Percentiles rank a stretch among this genome's conserved stretches.
These are phyloP conservation scores for Harmothoe impar DNA, from an alignment of 2,888 invertebrate genomes.

Conservation along the genomic window DNA sequence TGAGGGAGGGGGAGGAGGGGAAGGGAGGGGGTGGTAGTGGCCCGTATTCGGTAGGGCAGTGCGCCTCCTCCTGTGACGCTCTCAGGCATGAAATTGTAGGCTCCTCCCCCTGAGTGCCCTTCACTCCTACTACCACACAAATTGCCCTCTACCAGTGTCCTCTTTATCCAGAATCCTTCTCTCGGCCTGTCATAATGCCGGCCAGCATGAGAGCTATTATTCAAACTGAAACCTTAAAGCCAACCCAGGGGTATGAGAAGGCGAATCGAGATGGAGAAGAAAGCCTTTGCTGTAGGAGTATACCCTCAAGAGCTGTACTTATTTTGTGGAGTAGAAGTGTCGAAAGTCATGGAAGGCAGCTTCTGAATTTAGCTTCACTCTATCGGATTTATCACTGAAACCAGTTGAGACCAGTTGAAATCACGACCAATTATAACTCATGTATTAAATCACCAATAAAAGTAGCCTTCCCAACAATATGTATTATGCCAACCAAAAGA, in stretches of 20 bases:
- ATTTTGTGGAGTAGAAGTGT: too few species aligned
- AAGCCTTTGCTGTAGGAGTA: too few species aligned
- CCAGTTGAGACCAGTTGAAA: too few species aligned
- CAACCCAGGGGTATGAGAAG: background rate
- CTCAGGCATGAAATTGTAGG: conserved; percentile 60
- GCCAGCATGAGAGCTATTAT: background rate
- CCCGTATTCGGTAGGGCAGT: background rate
- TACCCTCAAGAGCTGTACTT: too few species aligned
- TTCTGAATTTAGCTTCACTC: too few species aligned
- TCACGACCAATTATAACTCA: too few species aligned
- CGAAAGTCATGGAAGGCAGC: too few species aligned
- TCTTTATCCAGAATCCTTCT: conserved; percentile 36
- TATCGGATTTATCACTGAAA: too few species aligned
- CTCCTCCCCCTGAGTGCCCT: conserved; percentile 29
- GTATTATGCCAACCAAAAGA: too few species aligned
- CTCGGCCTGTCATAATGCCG: conserved; percentile 47
- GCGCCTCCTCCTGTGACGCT: conserved; percentile 7
- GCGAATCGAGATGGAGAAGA: background rate
- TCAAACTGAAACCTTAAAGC: conserved; percentile 22
- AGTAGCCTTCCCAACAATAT: too few species aligned
- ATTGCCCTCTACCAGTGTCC: conserved; percentile 49
- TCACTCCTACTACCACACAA: conserved; percentile 15
- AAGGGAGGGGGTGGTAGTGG: background rate
- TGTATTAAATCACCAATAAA: too few species aligned
- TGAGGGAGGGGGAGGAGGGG: too few species aligned